phyloP scores from a whole-genome alignment of 1,140 invertebrate genomes.

The Ganaspis sp. region DNA sequence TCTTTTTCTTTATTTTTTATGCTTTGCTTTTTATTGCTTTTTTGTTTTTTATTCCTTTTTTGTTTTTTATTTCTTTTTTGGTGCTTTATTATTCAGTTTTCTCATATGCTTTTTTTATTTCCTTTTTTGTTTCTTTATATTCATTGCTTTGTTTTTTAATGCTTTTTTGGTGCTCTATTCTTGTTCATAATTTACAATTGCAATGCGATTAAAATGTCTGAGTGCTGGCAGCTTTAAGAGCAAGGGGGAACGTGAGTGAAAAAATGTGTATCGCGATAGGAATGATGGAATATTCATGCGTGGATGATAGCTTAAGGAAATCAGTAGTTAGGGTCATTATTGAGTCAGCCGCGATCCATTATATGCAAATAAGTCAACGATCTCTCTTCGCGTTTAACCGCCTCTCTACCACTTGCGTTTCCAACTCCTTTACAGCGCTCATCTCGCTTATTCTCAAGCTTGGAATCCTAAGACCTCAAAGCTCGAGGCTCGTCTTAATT shows the following conservation, averaged over 20 bases:
- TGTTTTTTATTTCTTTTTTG: too few species aligned
- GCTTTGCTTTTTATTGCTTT: too few species aligned
- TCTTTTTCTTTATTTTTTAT: too few species aligned
- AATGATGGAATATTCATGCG: constrained; percentile 5
- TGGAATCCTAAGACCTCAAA: constrained; percentile 67
- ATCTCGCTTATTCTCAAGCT: constrained; percentile 54
- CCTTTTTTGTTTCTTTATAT: too few species aligned
- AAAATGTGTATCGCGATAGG: constrained; percentile 7
- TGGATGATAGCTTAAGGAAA: constrained; percentile 9
- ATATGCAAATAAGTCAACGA: constrained; percentile 74
- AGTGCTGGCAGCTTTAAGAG: neutral
- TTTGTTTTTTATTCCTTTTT: too few species aligned
- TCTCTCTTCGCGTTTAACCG: constrained; percentile 62
- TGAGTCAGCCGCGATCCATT: constrained; percentile 64
- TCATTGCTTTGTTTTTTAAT: too few species aligned
- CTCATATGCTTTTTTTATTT: too few species aligned
- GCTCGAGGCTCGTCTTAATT: constrained; percentile 73
- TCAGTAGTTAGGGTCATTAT: constrained; percentile 49
- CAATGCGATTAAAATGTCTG: too few species aligned
- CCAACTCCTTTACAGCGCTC: constrained; percentile 45
- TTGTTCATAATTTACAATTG: neutral
- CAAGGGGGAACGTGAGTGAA: too few species aligned
- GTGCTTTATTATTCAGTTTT: too few species aligned
- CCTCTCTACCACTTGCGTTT: constrained; percentile 52
- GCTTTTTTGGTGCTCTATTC: too few species aligned